Percentiles rank a stretch among this genome's conserved stretches.
Conservation (phyloP, 2,888 invertebrate species). For the Epinotia ramella region DNA sequence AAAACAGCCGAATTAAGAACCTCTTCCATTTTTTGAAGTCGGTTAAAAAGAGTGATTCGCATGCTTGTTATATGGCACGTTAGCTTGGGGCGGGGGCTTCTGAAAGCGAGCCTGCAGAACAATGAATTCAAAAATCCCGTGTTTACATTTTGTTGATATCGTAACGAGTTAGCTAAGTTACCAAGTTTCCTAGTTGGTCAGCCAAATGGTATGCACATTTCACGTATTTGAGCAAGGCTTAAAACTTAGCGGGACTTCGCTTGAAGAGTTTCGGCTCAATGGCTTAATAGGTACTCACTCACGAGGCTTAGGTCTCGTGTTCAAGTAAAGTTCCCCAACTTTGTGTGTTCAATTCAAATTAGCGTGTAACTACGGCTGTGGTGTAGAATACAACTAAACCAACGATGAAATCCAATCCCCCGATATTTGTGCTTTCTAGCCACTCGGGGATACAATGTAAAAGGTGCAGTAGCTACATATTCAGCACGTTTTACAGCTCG, state of each 20-base stretch:
- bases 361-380: constrained; percentile 7
- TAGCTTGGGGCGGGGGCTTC: too few relatives aligned
- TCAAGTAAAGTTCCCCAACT: constrained; percentile 8
- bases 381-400: neutral
- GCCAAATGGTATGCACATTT: neutral
- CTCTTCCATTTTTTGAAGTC: too few relatives aligned
- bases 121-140: neutral
- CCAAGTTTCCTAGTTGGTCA: constrained; percentile 3
- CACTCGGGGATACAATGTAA: neutral
- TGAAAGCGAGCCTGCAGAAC: too few relatives aligned
- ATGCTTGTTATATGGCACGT: too few relatives aligned
- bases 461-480: neutral
- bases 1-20: too few relatives aligned
- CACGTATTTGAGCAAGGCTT: constrained; percentile 9
- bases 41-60: too few relatives aligned
- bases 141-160: neutral
- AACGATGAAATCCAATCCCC: neutral
- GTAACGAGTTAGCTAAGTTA: neutral
- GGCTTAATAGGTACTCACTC: constrained; percentile 21
- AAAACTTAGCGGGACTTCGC: constrained; percentile 6
- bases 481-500: neutral
- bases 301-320: constrained; percentile 7
- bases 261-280: constrained; percentile 6
- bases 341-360: constrained; percentile 26
- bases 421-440: neutral